These are phyloP conservation scores for Bombus balteatus DNA, from an alignment of 1,140 invertebrate species.

Conservation along the genomic window DNA sequence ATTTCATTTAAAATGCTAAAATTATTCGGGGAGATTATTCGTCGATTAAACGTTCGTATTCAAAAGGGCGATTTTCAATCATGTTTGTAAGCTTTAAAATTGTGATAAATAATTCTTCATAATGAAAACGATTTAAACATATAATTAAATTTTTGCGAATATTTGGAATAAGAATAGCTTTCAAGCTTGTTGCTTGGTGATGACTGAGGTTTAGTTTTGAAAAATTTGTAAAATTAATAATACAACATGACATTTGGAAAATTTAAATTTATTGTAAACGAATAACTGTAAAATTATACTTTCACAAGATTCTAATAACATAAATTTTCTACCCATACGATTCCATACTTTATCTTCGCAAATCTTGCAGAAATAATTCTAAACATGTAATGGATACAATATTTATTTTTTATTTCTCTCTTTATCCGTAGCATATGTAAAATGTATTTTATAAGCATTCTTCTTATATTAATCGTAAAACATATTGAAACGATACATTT, in stretches of 20 bases:
- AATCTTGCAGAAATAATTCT: not conserved
- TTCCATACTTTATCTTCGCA: not conserved
- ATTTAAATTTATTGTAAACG: not conserved
- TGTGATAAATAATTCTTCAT: not conserved
- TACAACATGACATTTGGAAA: not conserved
- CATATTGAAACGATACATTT: not conserved
- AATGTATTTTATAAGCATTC: not conserved
- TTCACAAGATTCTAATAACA: not conserved
- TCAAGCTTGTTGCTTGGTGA: not conserved
- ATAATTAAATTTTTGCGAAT: not conserved
- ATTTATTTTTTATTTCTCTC: not conserved
- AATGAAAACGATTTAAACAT: not conserved
- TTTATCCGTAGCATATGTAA: constrained; percentile 6
- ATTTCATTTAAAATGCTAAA: not conserved
- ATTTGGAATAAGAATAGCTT: not conserved
- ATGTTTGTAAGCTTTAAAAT: not conserved
- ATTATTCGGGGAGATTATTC: not conserved
- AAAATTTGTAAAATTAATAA: not conserved
- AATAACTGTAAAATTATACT: not conserved
- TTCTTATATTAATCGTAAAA: not conserved
- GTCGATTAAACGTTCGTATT: not conserved
- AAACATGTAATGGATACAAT: not conserved
- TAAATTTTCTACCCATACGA: not conserved
- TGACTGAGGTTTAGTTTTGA: not conserved
- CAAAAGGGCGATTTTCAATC: not conserved